Evolutionary conservation across 1,140 invertebrate genomes (phyloP).

Genomic region (Piezodorus guildinii): DNA sequence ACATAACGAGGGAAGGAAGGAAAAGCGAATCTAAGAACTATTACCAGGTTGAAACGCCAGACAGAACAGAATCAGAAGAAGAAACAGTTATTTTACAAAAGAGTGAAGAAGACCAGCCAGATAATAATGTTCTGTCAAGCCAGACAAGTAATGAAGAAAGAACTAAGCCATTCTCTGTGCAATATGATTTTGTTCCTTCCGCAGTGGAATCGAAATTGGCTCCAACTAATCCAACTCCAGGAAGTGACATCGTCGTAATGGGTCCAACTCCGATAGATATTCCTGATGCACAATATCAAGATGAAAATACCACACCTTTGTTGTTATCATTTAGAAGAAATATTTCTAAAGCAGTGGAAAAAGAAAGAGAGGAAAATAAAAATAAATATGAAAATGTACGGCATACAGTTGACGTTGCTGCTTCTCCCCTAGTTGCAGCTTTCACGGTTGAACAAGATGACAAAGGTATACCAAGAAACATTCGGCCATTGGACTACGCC

Average conservation of each 20-base stretch:
- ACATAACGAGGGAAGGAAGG: too few relatives aligned
- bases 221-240: not conserved
- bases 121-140: too few relatives aligned
- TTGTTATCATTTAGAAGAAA: too few relatives aligned
- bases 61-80: too few relatives aligned
- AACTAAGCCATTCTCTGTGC: too few relatives aligned
- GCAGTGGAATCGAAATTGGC: not conserved
- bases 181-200: too few relatives aligned
- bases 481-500: constrained; percentile 50
- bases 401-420: constrained; percentile 61
- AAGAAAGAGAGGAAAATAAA: not conserved
- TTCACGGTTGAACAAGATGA: constrained; percentile 74
- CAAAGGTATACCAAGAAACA: constrained; percentile 56
- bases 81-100: too few relatives aligned
- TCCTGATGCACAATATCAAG: not conserved
- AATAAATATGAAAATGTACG: constrained; percentile 18
- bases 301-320: not conserved
- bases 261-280: not conserved
- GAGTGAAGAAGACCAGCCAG: too few relatives aligned
- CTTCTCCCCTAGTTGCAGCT: constrained; percentile 63
- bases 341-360: not conserved
- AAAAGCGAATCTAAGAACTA: too few relatives aligned
- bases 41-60: too few relatives aligned
- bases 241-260: not conserved
- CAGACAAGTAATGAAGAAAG: too few relatives aligned